Conservation (phyloP, 2,113 vertebrate genomes). For the Pygoscelis antarcticus region DNA sequence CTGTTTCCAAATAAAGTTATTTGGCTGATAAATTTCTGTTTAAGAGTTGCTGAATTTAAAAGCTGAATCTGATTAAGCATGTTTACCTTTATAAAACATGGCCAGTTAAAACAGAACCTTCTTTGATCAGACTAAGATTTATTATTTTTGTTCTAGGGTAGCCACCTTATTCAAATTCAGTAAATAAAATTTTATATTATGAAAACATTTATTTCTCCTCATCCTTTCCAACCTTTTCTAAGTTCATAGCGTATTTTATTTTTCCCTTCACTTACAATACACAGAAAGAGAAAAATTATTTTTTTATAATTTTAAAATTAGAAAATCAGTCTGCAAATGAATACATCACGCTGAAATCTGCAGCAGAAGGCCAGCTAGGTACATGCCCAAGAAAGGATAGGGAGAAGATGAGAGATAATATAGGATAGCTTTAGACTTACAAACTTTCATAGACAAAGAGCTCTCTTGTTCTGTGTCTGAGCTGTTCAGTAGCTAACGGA, state of each 20-base stretch:
- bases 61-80: background rate
- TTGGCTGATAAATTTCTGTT: background rate
- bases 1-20: background rate
- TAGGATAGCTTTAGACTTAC: background rate
- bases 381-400: background rate
- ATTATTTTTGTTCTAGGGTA: background rate
- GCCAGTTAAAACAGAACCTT: background rate
- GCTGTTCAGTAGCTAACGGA: background rate
- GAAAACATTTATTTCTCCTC: background rate
- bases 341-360: background rate
- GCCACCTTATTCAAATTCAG: background rate
- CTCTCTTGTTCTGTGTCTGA: background rate
- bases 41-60: background rate
- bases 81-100: background rate
- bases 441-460: background rate
- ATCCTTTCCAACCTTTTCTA: background rate
- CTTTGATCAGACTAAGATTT: background rate
- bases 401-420: background rate
- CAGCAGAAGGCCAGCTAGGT: background rate
- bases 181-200: background rate
- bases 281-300: background rate
- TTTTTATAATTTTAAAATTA: background rate
- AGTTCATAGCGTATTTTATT: background rate
- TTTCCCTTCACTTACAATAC: background rate
- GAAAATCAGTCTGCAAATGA: background rate